Percentiles rank a stretch among this genome's conserved stretches.
Evolutionary conservation across 2,888 invertebrate genomes (phyloP).

Genomic region (Pocota personata): DNA sequence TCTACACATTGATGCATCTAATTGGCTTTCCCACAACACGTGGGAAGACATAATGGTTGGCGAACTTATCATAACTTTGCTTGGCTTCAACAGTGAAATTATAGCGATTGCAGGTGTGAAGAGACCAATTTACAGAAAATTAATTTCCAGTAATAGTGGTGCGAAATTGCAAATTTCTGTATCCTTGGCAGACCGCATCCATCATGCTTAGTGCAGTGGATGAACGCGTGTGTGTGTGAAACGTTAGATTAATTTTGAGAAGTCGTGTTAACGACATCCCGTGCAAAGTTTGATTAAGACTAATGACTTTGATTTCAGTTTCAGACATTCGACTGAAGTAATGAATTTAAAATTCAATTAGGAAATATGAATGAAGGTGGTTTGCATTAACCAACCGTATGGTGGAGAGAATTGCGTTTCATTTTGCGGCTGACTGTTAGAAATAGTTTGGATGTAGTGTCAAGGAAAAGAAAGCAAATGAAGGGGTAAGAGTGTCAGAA

Average conservation of each 20-base stretch:
- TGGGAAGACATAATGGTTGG: not conserved
- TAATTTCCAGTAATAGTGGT: slow-evolving; percentile 10
- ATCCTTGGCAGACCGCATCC: slow-evolving; percentile 44
- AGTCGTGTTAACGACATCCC: slow-evolving; percentile 43
- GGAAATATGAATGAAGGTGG: not conserved
- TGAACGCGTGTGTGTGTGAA: not conserved
- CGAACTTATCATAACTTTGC: slow-evolving; percentile 44
- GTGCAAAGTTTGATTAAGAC: slow-evolving; percentile 44
- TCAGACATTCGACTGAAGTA: slow-evolving; percentile 41
- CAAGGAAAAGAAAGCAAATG: too few relatives aligned
- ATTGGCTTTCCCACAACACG: not conserved
- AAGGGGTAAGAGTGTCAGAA: too few relatives aligned
- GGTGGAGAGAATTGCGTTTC: too few relatives aligned
- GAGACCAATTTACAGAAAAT: slow-evolving; percentile 34
- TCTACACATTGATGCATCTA: not conserved
- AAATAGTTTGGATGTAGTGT: too few relatives aligned
- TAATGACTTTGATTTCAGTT: slow-evolving; percentile 50
- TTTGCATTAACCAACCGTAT: not conserved
- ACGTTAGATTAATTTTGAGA: slow-evolving; percentile 43
- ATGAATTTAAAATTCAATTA: slow-evolving; percentile 63
- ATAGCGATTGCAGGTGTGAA: slow-evolving; percentile 40
- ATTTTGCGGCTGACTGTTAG: too few relatives aligned
- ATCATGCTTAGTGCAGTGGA: slow-evolving; percentile 20
- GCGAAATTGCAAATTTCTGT: slow-evolving; percentile 26
- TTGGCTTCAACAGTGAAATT: slow-evolving; percentile 38